Evolutionary conservation across 2,113 vertebrate genomes (phyloP).

Genomic region (Saiga tatarica): DNA sequence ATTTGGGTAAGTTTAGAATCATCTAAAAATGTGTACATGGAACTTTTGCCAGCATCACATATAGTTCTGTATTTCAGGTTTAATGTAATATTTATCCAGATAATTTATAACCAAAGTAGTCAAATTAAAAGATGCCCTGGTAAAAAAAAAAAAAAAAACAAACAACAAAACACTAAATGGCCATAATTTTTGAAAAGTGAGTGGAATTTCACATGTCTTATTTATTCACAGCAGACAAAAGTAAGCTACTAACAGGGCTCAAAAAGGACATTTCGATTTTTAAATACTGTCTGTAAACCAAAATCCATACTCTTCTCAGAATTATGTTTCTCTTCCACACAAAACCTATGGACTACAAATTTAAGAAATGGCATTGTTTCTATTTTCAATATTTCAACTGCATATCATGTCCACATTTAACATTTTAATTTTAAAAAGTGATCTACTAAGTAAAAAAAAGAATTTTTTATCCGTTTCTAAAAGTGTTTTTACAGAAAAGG

Average conservation of each 20-base stretch:
- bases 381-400: background rate
- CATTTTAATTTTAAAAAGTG: background rate
- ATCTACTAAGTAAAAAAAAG: background rate
- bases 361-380: background rate
- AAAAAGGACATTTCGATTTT: background rate
- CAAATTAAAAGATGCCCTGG: background rate
- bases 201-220: background rate
- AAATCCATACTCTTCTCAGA: background rate
- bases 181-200: background rate
- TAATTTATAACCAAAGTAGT: background rate
- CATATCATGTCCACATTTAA: background rate
- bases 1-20: background rate
- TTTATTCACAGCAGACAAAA: background rate
- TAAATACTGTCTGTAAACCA: background rate
- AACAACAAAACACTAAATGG: background rate
- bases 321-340: background rate
- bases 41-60: background rate
- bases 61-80: background rate
- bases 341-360: background rate
- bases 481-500: constrained; percentile 35
- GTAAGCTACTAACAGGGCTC: background rate
- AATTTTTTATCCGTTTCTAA: background rate
- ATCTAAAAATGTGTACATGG: background rate
- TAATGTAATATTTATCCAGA: background rate
- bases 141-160: background rate